Evolutionary conservation across 1,140 invertebrate species (phyloP), one percentile per base, ranked within the genome.

Genomic region (Drosophila tristis): DNA sequence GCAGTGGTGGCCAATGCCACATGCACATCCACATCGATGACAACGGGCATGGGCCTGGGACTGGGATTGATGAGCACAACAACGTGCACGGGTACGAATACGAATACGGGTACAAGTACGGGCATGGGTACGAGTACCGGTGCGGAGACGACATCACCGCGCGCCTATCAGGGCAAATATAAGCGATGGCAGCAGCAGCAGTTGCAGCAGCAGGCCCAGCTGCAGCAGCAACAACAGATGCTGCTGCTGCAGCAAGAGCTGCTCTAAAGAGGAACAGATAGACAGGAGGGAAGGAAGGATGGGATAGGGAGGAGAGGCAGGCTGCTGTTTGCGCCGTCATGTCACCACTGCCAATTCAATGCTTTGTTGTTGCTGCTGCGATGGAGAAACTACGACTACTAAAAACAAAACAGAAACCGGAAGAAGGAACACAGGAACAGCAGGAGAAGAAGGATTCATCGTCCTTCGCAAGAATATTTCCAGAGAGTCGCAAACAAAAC

Each of bases 171-270:
- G 61, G 81, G 81, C 43, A 86, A 87, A 75, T 86, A 86, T 51
- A 86, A 86, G 71, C 82, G 82, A 49, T 86, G 82, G 85, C 84
- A 89, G 60, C 84, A 89, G 58, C 85, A 90, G 47, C 81, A 84
- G 60, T 45, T 89, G 76, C 84, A 87, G 44, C 78, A 87, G 54
- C 82, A 87, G 47, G 79, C 75, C 6, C 79, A 89, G 45, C 53
- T 89, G 74, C 74, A 90, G 16, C 80, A 78, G 67, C 85, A 90
- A 53, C 85, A 90, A 35, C 81, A 90, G 35, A 65, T 80, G 53
- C 58, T 90, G 74, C 66, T 86, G 57, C 35, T 90, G 78, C 81
- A 90, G 45, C 86, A 90, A 72, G 82, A 87, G 50, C 58, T 87
- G 84, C 75, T 87, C 26, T 87, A 86, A 50, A 5, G 45, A 42